These are phyloP conservation scores for Virgularia gustaviana DNA, from an alignment of 92 coral and sea anemone species.

Conservation along the genomic window DNA sequence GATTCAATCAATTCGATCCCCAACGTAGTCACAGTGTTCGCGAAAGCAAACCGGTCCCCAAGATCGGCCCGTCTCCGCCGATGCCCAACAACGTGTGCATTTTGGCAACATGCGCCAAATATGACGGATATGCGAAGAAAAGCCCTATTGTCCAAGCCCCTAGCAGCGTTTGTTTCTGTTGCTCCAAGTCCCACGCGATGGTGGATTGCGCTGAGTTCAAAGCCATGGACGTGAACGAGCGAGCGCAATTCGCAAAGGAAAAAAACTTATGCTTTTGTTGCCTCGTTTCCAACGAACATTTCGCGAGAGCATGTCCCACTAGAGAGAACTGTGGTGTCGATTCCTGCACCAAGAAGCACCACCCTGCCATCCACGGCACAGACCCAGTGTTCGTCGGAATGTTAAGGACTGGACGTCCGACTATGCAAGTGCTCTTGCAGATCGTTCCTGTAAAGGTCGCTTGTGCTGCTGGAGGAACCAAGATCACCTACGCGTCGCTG, in stretches of 20 bases:
- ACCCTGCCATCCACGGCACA: conserved; percentile 51
- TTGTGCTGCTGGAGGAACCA: conserved; percentile 30
- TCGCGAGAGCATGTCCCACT: conserved; percentile 38
- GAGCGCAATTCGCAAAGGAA: conserved; percentile 49
- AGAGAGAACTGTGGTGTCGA: conserved; percentile 30
- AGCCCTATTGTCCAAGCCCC: not conserved
- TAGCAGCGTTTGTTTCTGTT: conserved; percentile 5
- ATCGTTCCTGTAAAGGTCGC: conserved; percentile 50
- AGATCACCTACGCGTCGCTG: conserved; percentile 51
- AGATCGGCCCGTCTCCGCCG: not conserved
- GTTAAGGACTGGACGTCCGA: conserved; percentile 27
- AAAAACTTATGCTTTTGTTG: conserved; percentile 51
- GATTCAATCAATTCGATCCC: too few relatives aligned
- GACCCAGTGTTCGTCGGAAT: conserved; percentile 46
- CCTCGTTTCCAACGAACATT: conserved; percentile 44
- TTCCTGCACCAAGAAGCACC: conserved; percentile 47
- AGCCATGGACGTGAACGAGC: conserved; percentile 47
- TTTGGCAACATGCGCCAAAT: not conserved
- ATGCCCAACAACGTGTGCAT: too few relatives aligned
- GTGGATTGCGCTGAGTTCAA: conserved; percentile 49
- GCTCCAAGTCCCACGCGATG: conserved; percentile 38
- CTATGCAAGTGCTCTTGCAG: conserved; percentile 53
- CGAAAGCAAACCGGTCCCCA: too few relatives aligned
- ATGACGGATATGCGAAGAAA: too few relatives aligned
- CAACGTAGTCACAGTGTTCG: too few relatives aligned